Conservation (phyloP, 2,888 invertebrate species). For the Gymnoscelis rufifasciata region DNA sequence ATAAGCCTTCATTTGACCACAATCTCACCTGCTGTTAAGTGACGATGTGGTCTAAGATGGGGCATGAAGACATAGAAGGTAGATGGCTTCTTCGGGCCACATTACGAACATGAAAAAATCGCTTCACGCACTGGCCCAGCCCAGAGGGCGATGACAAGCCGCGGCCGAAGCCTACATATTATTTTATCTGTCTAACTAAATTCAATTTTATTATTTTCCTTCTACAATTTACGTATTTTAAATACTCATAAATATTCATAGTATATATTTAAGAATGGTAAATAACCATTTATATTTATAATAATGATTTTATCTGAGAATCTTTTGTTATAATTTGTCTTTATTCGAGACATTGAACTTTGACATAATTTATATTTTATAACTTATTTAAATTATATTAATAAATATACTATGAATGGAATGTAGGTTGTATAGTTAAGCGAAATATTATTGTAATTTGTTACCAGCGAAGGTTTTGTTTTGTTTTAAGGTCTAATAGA, state of each 20-base stretch:
- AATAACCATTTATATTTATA: neutral
- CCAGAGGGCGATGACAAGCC: too few relatives aligned
- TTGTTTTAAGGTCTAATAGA: neutral
- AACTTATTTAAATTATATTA: slow-evolving; percentile 6
- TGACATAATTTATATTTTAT: slow-evolving; percentile 8
- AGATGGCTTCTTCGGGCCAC: too few relatives aligned
- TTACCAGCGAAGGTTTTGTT: neutral
- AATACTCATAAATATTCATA: neutral
- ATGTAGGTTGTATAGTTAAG: slow-evolving; percentile 12
- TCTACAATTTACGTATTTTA: neutral
- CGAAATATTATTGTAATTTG: slow-evolving; percentile 11
- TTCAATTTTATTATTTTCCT: neutral
- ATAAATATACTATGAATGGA: slow-evolving; percentile 8
- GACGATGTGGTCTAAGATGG: too few relatives aligned
- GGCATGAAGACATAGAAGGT: too few relatives aligned
- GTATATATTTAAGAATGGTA: neutral
- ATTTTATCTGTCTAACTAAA: too few relatives aligned
- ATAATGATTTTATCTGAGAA: slow-evolving; percentile 3
- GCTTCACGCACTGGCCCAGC: too few relatives aligned
- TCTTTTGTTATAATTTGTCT: slow-evolving; percentile 15
- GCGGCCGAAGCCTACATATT: too few relatives aligned
- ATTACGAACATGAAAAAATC: too few relatives aligned
- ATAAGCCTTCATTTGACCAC: too few relatives aligned
- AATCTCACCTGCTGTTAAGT: too few relatives aligned
- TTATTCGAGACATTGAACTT: slow-evolving; percentile 14